Evolutionary conservation across 92 coral and sea anemone genomes (phyloP), one percentile per base, ranked within the genome.

Genomic region (Epizoanthus illoricatus): DNA sequence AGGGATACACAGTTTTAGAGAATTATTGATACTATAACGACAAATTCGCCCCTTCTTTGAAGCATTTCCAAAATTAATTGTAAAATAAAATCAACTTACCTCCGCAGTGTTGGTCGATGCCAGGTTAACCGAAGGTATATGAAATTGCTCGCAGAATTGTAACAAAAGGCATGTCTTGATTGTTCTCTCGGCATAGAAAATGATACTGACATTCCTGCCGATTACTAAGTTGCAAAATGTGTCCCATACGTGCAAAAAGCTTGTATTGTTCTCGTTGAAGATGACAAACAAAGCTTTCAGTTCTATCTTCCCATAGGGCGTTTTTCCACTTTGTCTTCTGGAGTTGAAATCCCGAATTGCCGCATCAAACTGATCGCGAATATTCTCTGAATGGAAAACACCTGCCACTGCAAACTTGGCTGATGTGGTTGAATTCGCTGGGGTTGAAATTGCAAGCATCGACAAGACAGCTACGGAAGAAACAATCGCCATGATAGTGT

Each of bases 321-420:
- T 40, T 68, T 11, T 28, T 0, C 49, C 20, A 68, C 0, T 12
- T 68, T 39, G 20, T 15, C 42, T 68, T 20, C 12, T 68, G 17
- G 20, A 68, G 21, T 24, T 68, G 20, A 68, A 68, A 16, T 68
- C 72, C n/a, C 42, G 16, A n/a, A 68, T 39, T 40, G 72, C 72
- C 72, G 42, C n/a, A 10, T 68, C 47, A 12, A 68, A 68, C 72
- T 39, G 72, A 68, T 68, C 18, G 18, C 20, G 72, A 43, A 68
- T 16, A 68, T 68, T 9, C 19, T 18, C 42, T 39, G 72, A 33
- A n/a, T 68, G 15, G 43, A 43, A 39, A 24, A 68, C 49, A 16
- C 40, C 72, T 40, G 52, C 72, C 13, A 68, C 72, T 2, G 42
- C n/a, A 68, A 68, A n/a, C 21, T 15, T 43, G 7, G 72, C 16